Percentiles rank a stretch among this genome's conserved stretches.
These are phyloP conservation scores for Perca schrenkii DNA, from an alignment of 2,113 vertebrate species.

Conservation along the genomic window DNA sequence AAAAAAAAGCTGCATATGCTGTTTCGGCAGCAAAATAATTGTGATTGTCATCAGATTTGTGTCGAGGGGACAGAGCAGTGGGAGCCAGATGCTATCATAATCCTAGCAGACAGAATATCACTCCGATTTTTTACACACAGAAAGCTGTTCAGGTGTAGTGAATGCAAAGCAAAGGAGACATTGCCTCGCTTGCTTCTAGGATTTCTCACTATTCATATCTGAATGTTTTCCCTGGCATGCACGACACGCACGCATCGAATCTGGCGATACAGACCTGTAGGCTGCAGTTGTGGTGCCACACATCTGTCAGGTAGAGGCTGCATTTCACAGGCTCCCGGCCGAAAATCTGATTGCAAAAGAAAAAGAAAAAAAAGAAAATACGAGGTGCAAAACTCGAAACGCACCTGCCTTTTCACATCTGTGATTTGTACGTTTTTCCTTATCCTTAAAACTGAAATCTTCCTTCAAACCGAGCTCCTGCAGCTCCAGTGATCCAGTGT, in stretches of 20 bases:
- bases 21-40: conserved; percentile 31
- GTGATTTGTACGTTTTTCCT: neutral
- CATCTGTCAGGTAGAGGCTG: conserved; percentile 72
- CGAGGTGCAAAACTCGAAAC: conserved; percentile 31
- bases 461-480: conserved; percentile 20
- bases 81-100: conserved; percentile 35
- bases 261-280: conserved; percentile 73
- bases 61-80: conserved; percentile 4
- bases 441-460: neutral
- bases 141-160: conserved; percentile 16
- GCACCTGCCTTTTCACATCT: conserved; percentile 42
- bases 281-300: conserved; percentile 67
- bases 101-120: conserved; percentile 16
- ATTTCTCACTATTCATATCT: neutral
- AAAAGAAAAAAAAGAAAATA: neutral
- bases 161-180: neutral
- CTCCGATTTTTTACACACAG: conserved; percentile 12
- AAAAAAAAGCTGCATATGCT: neutral
- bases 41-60: conserved; percentile 35
- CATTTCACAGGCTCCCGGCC: conserved; percentile 53
- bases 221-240: neutral
- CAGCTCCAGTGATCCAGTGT: conserved; percentile 12
- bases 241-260: conserved; percentile 21
- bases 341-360: conserved; percentile 34
- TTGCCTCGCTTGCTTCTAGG: conserved; percentile 19